Conservation (phyloP, 23 tunicate genomes). For the Aplidium turbinatum region DNA sequence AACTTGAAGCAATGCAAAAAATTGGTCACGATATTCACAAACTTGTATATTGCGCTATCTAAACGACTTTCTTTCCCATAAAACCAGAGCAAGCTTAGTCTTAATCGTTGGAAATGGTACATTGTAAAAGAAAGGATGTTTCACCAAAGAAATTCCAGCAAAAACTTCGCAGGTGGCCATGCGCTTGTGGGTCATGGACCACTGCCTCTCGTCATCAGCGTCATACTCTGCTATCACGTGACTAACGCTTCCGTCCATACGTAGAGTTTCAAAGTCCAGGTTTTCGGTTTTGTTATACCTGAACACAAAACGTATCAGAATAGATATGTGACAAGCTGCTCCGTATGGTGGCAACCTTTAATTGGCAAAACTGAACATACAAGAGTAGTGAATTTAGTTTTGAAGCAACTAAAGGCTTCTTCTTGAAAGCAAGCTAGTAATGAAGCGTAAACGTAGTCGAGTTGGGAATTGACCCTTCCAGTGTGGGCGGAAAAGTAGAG, state of each 20-base stretch:
- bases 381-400: too few species aligned
- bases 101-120: background rate
- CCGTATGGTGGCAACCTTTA: too few species aligned
- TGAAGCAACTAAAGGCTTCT: too few species aligned
- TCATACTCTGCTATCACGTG: constrained; percentile 31
- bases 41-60: background rate
- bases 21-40: too few species aligned
- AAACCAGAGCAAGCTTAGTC: constrained; percentile 6
- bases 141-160: constrained; percentile 6
- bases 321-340: background rate
- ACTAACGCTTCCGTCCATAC: constrained; percentile 1
- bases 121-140: background rate
- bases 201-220: background rate
- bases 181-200: constrained; percentile 6
- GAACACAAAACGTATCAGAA: background rate
- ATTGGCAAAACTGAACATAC: too few species aligned
- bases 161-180: background rate
- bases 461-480: too few species aligned
- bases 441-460: too few species aligned
- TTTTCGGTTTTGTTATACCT: constrained; percentile 49
- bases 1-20: background rate
- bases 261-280: background rate
- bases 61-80: constrained; percentile 20
- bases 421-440: too few species aligned
- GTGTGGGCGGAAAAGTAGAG: too few species aligned